Evolutionary conservation across 2,797 vertebrate species (phyloP).

Genomic region (Halcyon chelicuti): DNA sequence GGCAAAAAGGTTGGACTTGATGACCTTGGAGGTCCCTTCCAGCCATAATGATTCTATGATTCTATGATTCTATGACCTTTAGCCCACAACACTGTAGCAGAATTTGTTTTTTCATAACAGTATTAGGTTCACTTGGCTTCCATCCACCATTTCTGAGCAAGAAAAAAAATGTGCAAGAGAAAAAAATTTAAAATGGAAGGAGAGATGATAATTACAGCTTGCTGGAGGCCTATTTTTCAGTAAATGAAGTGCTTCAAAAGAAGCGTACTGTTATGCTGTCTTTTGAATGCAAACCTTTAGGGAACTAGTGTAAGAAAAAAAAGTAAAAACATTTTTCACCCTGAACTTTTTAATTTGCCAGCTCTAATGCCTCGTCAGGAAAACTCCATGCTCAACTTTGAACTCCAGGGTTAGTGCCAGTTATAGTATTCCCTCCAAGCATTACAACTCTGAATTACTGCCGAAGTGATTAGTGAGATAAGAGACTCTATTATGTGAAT

Average conservation of each 20-base stretch:
- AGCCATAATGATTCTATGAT: no score
- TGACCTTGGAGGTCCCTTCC: no score
- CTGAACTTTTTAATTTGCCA: not conserved
- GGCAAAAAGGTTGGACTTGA: no score
- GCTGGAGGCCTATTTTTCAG: constrained; percentile 33
- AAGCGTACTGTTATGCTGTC: not conserved
- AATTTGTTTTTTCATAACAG: not conserved
- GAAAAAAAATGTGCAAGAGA: not conserved
- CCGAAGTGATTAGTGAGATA: not conserved
- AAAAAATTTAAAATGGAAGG: not conserved
- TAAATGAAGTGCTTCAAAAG: constrained; percentile 30
- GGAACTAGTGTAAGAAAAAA: not conserved
- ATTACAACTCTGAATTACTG: not conserved
- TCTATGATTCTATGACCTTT: no score
- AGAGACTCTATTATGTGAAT: not conserved
- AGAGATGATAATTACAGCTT: constrained; percentile 18
- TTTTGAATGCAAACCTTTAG: constrained; percentile 12
- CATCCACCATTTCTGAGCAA: constrained; percentile 10
- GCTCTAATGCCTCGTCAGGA: not conserved
- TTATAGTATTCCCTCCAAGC: not conserved
- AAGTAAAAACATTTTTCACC: not conserved
- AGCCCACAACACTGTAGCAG: not conserved
- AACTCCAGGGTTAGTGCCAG: not conserved
- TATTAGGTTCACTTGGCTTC: not conserved
- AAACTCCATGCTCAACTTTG: constrained; percentile 16